Evolutionary conservation across 2,888 invertebrate species (phyloP).

Genomic region (Meteorus colon): DNA sequence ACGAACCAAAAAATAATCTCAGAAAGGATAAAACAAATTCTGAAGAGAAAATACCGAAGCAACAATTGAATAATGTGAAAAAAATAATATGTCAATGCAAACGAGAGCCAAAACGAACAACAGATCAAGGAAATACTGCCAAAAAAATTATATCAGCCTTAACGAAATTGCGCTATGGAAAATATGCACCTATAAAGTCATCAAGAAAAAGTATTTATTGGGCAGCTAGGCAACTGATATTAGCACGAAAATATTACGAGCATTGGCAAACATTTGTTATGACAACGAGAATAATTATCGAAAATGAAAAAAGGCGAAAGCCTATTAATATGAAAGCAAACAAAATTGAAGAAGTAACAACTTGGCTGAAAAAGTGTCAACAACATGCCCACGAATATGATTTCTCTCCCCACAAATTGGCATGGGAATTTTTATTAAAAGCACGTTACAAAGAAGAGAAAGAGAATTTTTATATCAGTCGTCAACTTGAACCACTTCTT

Average conservation of each 20-base stretch:
- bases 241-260: slow-evolving; percentile 55
- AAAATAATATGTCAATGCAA: background rate
- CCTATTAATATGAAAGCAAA: slow-evolving; percentile 63
- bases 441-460: slow-evolving; percentile 75
- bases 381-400: slow-evolving; percentile 71
- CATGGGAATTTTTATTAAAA: slow-evolving; percentile 74
- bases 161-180: slow-evolving; percentile 42
- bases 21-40: background rate
- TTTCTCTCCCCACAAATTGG: slow-evolving; percentile 71
- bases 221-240: slow-evolving; percentile 48
- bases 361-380: slow-evolving; percentile 72
- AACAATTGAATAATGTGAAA: background rate
- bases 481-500: slow-evolving; percentile 64
- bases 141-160: slow-evolving; percentile 48
- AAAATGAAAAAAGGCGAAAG: slow-evolving; percentile 46
- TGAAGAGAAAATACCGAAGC: background rate
- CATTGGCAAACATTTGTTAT: slow-evolving; percentile 57
- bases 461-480: slow-evolving; percentile 74
- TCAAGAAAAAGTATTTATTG: slow-evolving; percentile 31
- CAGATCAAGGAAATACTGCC: slow-evolving; percentile 32
- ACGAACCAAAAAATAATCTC: background rate
- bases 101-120: background rate
- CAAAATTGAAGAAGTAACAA: slow-evolving; percentile 65
- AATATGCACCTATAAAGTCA: slow-evolving; percentile 10
- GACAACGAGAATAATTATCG: slow-evolving; percentile 46